Evolutionary conservation across 2,113 vertebrate genomes (phyloP).

Genomic region (Chaetops frenatus): DNA sequence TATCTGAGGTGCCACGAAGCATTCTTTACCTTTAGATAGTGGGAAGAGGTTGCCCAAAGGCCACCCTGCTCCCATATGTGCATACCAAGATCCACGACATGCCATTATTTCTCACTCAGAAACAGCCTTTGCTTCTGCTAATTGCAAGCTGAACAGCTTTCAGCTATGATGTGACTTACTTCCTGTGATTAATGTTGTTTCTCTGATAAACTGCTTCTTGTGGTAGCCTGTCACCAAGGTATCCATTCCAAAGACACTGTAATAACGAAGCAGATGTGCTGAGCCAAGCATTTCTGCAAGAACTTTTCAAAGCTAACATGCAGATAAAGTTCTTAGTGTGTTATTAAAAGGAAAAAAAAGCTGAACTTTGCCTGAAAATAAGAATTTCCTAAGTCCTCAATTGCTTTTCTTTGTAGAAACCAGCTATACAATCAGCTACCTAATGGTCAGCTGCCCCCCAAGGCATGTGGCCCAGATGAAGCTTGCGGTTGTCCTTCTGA

Average conservation of each 20-base stretch:
- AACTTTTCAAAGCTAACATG: neutral
- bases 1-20: neutral
- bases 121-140: neutral
- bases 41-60: neutral
- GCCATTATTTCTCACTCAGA: neutral
- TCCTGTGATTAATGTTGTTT: neutral
- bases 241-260: neutral
- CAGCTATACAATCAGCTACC: slow-evolving; percentile 43
- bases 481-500: slow-evolving; percentile 37
- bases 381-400: neutral
- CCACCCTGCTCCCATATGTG: rapidly evolving
- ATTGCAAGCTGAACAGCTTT: neutral
- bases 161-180: neutral
- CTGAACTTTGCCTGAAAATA: neutral
- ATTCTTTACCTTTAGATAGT: neutral
- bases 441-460: slow-evolving; percentile 4
- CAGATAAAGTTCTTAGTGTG: neutral
- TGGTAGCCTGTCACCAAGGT: neutral
- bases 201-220: neutral
- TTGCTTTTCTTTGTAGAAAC: slow-evolving; percentile 57
- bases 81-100: rapidly evolving
- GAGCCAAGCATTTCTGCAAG: neutral
- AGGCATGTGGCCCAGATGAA: neutral
- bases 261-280: neutral
- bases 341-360: neutral